These are phyloP conservation scores for Herpetotheres cachinnans DNA, from an alignment of 2,113 vertebrate genomes.

Conservation along the genomic window DNA sequence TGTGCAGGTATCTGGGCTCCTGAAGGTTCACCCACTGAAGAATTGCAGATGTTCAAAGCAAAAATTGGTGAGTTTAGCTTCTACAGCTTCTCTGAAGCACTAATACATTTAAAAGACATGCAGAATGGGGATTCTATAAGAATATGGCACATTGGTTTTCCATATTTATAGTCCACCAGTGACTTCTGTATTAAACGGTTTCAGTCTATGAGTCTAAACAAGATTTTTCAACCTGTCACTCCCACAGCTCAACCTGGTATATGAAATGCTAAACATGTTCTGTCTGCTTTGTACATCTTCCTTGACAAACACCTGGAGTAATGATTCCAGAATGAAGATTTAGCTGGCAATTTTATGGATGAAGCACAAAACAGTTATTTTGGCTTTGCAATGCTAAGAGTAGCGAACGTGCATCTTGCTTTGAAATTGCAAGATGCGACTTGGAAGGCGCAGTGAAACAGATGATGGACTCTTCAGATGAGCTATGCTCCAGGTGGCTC, in stretches of 20 bases:
- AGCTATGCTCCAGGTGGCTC: neutral
- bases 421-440: neutral
- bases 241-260: neutral
- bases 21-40: neutral
- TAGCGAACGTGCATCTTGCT: neutral
- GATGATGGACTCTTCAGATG: neutral
- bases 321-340: neutral
- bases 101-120: neutral
- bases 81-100: neutral
- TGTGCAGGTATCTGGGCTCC: neutral
- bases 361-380: neutral
- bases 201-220: constrained; percentile 39
- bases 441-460: neutral
- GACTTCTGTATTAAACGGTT: constrained; percentile 33
- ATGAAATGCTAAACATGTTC: constrained; percentile 32
- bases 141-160: constrained; percentile 8
- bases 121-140: neutral
- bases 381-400: neutral
- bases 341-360: constrained; percentile 17
- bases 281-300: constrained; percentile 22
- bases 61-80: neutral
- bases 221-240: constrained; percentile 49
- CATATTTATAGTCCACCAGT: constrained; percentile 25
- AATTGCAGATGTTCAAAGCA: neutral
- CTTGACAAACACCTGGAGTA: constrained; percentile 43